Evolutionary conservation across 2,113 vertebrate genomes (phyloP), one percentile per base, ranked within the genome.

Genomic region (Chunga burmeisteri): DNA sequence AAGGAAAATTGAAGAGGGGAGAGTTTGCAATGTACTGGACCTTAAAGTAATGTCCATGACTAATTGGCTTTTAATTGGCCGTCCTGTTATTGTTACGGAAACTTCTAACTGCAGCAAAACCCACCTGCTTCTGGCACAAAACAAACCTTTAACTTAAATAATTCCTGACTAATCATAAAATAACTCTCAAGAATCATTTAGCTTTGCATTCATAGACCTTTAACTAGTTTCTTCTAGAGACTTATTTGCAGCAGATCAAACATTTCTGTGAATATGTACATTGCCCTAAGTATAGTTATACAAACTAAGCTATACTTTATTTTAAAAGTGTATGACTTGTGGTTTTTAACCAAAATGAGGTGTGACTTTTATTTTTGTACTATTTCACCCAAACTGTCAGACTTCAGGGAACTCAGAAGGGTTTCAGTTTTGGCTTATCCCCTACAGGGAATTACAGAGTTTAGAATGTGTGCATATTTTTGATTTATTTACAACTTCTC

Each of bases 61-160:
- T 96, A 98, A 98, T 93, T 98, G 95, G 90, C 97, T 96, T 98
- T 98, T 98, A 98, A 98, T 96, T 97, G 93, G 97, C 89, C 89
- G 67, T 93, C 27, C 55, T 29, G 32, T 88, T 27, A 96, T 79
- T 75, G 72, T 93, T 66, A 91, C 50, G 62, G 78, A 85, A 95
- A 94, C 72, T 55, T n/a, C 12, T 21, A 88, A 89, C 67, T 38
- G 56, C 82, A 73, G 79, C 55, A 53, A 67, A 88, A 82, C 4
- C 46, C 86, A 96, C 81, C 88, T 93, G 83, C 72, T 91, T 26
- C 73, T 94, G 80, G 59, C 8, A 32, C 65, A 62, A 47, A 67
- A 72, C 74, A 55, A 32, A 55, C 25, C n/a, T 30, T 38, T 50
- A 49, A 55, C n/a, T 81, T 52, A 2, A 47, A 21, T 90, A 63